phyloP scores from a whole-genome alignment of 2,113 vertebrate species.

The Solenodon paradoxus region DNA sequence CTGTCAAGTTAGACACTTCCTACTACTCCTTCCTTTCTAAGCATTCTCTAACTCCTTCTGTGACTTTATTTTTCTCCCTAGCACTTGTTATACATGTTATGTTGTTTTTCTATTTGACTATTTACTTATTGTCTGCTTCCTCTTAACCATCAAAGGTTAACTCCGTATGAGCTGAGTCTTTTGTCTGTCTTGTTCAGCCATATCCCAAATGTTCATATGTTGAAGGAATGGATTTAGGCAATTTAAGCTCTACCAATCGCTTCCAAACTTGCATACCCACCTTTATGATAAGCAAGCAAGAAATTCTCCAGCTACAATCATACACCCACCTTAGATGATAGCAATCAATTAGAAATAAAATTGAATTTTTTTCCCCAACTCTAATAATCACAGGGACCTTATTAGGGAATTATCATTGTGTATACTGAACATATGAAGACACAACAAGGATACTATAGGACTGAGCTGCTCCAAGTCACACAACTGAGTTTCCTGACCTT shows the following conservation, averaged over 20 bases:
- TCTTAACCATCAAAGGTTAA: background rate
- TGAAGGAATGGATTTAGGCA: background rate
- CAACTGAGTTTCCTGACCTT: background rate
- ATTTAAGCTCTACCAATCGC: background rate
- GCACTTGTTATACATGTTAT: background rate
- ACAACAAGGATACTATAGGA: background rate
- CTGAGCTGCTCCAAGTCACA: background rate
- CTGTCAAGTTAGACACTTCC: background rate
- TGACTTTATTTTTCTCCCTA: background rate
- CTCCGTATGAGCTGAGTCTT: background rate
- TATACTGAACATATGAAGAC: background rate
- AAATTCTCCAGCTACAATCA: background rate
- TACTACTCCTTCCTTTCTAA: background rate
- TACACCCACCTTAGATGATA: background rate
- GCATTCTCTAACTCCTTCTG: background rate
- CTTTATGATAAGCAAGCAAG: conserved; percentile 17
- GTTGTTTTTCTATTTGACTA: background rate
- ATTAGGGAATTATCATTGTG: background rate
- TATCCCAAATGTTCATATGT: background rate
- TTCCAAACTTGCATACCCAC: background rate
- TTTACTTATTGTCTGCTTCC: background rate
- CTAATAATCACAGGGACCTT: background rate
- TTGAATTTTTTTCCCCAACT: background rate
- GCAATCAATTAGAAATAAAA: conserved; percentile 1
- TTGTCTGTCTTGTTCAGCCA: background rate